phyloP scores from a whole-genome alignment of 2,888 invertebrate species.

The Protophormia terraenovae region DNA sequence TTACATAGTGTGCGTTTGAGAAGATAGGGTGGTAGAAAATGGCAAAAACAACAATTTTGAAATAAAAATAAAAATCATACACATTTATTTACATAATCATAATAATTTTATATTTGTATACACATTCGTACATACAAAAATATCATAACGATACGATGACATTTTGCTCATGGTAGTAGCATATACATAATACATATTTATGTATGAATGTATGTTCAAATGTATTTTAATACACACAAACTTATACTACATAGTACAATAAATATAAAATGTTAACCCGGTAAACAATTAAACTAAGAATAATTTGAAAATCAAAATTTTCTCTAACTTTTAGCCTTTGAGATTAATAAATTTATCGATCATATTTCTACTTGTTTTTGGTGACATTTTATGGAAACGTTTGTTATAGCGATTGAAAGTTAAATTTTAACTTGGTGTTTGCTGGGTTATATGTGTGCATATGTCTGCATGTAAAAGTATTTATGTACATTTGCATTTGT shows the following conservation, averaged over 20 bases:
- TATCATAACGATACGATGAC: constrained; percentile 11
- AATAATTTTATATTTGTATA: background rate
- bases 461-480: background rate
- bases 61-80: constrained; percentile 6
- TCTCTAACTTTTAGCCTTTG: too few relatives aligned
- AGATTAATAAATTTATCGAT: too few relatives aligned
- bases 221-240: background rate
- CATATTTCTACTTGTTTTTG: too few relatives aligned
- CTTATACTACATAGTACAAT: background rate
- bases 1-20: background rate
- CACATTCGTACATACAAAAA: background rate
- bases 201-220: background rate
- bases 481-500: constrained; percentile 10
- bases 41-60: background rate
- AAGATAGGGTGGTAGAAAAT: background rate
- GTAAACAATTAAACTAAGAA: too few relatives aligned
- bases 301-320: too few relatives aligned
- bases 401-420: background rate
- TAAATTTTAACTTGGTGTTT: background rate
- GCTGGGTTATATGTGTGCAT: background rate
- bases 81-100: constrained; percentile 49
- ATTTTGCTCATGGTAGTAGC: background rate
- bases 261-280: too few relatives aligned
- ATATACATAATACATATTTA: background rate
- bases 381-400: too few relatives aligned